phyloP scores from a whole-genome alignment of 2,113 vertebrate species.

The Alaudala cheleensis region DNA sequence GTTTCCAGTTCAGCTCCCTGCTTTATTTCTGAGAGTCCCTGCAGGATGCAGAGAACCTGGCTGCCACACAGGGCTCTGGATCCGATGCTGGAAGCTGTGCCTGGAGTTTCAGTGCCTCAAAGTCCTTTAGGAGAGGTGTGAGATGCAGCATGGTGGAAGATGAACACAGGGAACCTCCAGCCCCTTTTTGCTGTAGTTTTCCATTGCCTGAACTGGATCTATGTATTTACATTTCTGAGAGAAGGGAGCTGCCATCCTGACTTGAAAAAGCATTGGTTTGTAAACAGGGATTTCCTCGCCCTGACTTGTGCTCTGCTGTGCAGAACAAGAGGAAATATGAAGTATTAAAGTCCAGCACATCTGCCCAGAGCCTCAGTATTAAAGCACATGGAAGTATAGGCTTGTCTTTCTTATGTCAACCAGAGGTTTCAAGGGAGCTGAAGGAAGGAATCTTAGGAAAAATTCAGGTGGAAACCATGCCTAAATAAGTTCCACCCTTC shows the following conservation, averaged over 20 bases:
- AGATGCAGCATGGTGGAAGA: not conserved
- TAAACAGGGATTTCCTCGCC: not conserved
- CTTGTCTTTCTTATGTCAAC: not conserved
- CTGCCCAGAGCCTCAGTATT: not conserved
- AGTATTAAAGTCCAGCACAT: not conserved
- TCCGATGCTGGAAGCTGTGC: not conserved
- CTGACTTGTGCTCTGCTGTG: not conserved
- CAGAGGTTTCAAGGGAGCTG: not conserved
- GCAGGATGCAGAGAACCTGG: not conserved
- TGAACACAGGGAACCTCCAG: not conserved
- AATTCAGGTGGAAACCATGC: not conserved
- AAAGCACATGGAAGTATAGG: not conserved
- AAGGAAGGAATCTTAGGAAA: not conserved
- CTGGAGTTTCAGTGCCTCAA: not conserved
- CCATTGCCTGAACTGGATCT: not conserved
- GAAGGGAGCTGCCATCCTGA: not conserved
- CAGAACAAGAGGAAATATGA: not conserved
- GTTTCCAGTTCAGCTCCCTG: not conserved
- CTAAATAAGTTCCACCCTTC: not conserved
- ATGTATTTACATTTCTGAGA: not conserved
- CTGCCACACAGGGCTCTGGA: not conserved
- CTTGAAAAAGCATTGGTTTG: not conserved
- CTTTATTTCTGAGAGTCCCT: not conserved
- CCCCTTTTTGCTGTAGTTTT: not conserved
- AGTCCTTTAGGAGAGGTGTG: not conserved